Evolutionary conservation across 2,113 vertebrate genomes (phyloP).

Genomic region (Aptenodytes forsteri): DNA sequence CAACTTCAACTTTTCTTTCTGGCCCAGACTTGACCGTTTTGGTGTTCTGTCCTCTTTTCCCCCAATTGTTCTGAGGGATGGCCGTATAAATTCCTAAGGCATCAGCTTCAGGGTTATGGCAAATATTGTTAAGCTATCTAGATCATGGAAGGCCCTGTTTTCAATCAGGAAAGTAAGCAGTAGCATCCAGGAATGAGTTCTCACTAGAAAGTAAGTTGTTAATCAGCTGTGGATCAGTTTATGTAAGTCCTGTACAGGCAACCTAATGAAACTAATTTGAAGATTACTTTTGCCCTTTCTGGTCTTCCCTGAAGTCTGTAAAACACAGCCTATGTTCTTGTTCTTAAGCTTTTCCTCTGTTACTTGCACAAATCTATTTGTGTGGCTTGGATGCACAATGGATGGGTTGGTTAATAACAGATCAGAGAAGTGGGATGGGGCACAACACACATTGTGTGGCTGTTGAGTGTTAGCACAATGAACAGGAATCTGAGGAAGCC

Average conservation of each 20-base stretch:
- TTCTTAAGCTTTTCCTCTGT: neutral
- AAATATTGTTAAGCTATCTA: neutral
- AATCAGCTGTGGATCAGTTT: neutral
- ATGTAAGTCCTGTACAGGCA: neutral
- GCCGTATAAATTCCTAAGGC: neutral
- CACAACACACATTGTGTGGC: neutral
- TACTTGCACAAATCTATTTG: neutral
- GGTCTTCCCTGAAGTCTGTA: neutral
- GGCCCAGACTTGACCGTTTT: neutral
- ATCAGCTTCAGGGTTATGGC: neutral
- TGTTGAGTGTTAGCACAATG: fast-evolving
- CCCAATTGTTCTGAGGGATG: fast-evolving
- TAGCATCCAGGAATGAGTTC: neutral
- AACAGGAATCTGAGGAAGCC: neutral
- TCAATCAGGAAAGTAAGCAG: neutral
- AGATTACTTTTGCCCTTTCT: neutral
- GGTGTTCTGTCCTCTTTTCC: neutral
- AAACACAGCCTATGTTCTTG: fast-evolving
- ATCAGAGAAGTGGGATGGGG: neutral
- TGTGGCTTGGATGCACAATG: neutral
- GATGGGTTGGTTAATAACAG: neutral
- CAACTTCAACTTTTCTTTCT: neutral
- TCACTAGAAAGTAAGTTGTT: neutral
- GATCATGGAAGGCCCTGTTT: neutral
- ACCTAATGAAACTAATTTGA: neutral